These are phyloP conservation scores for Botia almorhae DNA, from an alignment of 2,797 vertebrate species.

Conservation along the genomic window DNA sequence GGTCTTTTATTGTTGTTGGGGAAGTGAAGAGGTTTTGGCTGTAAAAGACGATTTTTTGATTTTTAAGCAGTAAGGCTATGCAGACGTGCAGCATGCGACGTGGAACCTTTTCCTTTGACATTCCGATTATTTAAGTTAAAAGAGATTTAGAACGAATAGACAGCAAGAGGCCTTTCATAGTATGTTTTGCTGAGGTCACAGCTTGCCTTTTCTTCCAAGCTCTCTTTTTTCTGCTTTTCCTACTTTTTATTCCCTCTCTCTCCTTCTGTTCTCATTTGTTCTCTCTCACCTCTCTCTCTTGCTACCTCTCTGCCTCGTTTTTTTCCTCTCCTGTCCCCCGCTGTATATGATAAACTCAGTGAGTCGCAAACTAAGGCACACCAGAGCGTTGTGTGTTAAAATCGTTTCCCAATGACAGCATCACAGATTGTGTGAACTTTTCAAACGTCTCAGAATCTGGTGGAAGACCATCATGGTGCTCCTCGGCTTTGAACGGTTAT, in stretches of 20 bases:
- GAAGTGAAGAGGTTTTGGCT: background rate
- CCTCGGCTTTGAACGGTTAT: conserved; percentile 70
- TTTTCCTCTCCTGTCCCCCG: conserved; percentile 11
- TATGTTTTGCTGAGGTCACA: conserved; percentile 47
- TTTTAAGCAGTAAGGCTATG: background rate
- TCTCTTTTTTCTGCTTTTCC: background rate
- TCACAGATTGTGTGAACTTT: conserved; percentile 79
- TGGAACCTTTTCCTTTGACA: conserved; percentile 20
- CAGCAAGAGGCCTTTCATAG: background rate
- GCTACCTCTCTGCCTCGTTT: conserved; percentile 4
- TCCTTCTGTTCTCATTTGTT: background rate
- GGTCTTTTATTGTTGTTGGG: background rate
- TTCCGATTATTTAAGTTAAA: conserved; percentile 34
- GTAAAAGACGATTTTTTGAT: background rate
- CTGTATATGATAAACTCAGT: conserved; percentile 75
- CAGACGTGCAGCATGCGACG: background rate
- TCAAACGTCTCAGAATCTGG: conserved; percentile 76
- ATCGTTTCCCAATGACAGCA: conserved; percentile 73
- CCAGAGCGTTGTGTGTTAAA: conserved; percentile 69
- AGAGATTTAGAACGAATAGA: conserved; percentile 35
- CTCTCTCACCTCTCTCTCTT: conserved; percentile 32
- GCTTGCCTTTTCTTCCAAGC: conserved; percentile 66
- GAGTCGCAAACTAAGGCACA: conserved; percentile 26
- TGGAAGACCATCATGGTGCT: conserved; percentile 70
- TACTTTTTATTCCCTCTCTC: conserved; percentile 5